Base-by-base conservation (phyloP, 2,113 vertebrate genomes). In the Columbina picui region DNA sequence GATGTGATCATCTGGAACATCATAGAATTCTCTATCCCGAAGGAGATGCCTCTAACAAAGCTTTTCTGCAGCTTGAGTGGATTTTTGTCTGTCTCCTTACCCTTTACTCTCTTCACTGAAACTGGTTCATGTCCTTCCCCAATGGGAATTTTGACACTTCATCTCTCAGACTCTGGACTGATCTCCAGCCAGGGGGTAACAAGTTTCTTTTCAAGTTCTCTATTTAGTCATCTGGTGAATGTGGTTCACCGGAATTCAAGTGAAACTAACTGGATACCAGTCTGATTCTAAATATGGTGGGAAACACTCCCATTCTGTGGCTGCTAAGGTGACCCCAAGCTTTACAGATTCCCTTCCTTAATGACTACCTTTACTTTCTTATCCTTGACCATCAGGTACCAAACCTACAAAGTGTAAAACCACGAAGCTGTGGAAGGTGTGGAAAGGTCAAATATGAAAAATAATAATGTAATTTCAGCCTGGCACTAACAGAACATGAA, bases 401-500 rank as follows among this genome's bases (percentile, higher is more conserved):
- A 14, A 55, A 34, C 17, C 26, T 82, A n/a, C 56, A 53, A 81
- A 84, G 53, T 30, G 19, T 50, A 23, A 65, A 92, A 74, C 26
- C 7, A 10, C 60, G 19, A 84, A 84, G 13, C 34, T 70, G 55
- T 52, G n/a, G n/a, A n/a, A 82, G 17, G 23, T 52, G 23, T 71
- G 43, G 60, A 91, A 89, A 71, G 38, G 65, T 86, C 71, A 86
- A 80, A 69, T 65, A 53, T 53, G 25, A 89, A 89, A 95, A 93
- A 90, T 21, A 77, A 47, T 23, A 73, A 19, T 53, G 43, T 74
- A 26, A 64, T 73, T 88, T 94, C 53, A 90, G 21, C 14, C 27
- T 53, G 18, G 45, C 30, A 41, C 12, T 85, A 76, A 45, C 6
- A 71, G 69, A 75, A 67, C 7, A n/a, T 34, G 21, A 78, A 84